Evolutionary conservation across 2,113 vertebrate species (phyloP).

Genomic region (Butorides virescens): DNA sequence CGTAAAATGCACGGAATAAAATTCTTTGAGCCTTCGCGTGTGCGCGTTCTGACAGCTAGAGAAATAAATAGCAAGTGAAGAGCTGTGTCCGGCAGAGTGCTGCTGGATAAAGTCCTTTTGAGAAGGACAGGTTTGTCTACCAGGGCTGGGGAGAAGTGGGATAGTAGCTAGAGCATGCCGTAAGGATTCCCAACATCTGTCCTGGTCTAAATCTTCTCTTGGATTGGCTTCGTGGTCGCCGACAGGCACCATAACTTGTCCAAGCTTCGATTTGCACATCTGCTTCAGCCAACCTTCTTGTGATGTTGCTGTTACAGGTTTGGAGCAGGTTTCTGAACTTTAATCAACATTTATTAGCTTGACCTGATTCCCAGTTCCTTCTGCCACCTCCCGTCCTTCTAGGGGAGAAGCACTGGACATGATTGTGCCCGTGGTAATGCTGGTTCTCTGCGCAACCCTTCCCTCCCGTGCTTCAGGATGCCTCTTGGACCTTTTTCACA

Average conservation of each 20-base stretch:
- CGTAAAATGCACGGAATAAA: neutral
- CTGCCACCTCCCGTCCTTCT: neutral
- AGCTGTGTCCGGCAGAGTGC: neutral
- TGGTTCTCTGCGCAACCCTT: neutral
- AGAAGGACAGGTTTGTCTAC: neutral
- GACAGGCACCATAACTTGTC: neutral
- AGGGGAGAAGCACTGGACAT: neutral
- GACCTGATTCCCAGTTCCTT: neutral
- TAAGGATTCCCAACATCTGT: neutral
- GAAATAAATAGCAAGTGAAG: neutral
- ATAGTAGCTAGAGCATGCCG: neutral
- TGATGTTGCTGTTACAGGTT: neutral
- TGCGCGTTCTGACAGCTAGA: neutral
- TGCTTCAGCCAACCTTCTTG: neutral
- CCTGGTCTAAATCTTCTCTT: neutral
- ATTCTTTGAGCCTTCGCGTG: neutral
- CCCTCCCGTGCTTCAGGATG: neutral
- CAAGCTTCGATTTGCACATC: neutral
- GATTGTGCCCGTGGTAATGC: fast-evolving
- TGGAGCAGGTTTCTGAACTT: neutral
- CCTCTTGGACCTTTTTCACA: neutral
- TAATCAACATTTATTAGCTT: neutral
- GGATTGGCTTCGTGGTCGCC: neutral
- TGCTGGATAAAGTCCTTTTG: neutral
- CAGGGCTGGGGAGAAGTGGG: neutral